Evolutionary conservation across 2,888 invertebrate species (phyloP).

Genomic region (Sphecodes monilicornis): DNA sequence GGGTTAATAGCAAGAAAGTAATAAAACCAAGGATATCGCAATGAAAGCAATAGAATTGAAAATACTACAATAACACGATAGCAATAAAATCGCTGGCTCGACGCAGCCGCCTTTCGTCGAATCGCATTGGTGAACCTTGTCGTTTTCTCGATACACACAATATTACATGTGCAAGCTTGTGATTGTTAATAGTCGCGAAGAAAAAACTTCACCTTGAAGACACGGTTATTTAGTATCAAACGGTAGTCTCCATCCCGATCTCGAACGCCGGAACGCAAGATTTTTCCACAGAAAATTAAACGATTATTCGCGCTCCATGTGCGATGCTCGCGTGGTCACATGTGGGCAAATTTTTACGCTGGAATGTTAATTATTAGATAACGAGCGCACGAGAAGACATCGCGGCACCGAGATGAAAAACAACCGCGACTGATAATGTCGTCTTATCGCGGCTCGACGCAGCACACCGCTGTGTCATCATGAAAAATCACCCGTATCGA

Average conservation of each 20-base stretch:
- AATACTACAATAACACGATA: background rate
- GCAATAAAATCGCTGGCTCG: background rate
- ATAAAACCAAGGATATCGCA: background rate
- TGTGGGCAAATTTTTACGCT: constrained; percentile 19
- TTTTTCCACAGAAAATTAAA: constrained; percentile 29
- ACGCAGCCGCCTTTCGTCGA: background rate
- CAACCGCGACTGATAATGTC: constrained; percentile 14
- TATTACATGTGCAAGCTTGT: background rate
- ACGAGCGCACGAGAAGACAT: constrained; percentile 58
- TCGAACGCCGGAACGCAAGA: constrained; percentile 2
- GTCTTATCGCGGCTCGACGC: constrained; percentile 31
- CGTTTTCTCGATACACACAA: background rate
- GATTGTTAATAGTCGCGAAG: background rate
- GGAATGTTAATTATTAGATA: constrained; percentile 54
- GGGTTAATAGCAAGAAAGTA: background rate
- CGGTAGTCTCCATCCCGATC: background rate
- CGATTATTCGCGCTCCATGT: background rate
- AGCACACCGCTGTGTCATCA: background rate
- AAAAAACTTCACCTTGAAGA: constrained; percentile 8
- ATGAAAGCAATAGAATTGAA: background rate
- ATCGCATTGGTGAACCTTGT: background rate
- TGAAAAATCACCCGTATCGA: constrained; percentile 4
- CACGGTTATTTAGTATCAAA: background rate
- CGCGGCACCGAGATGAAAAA: constrained; percentile 64
- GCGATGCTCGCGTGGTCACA: background rate